Evolutionary conservation across 2,113 vertebrate species (phyloP).

Genomic region (Passer montanus): DNA sequence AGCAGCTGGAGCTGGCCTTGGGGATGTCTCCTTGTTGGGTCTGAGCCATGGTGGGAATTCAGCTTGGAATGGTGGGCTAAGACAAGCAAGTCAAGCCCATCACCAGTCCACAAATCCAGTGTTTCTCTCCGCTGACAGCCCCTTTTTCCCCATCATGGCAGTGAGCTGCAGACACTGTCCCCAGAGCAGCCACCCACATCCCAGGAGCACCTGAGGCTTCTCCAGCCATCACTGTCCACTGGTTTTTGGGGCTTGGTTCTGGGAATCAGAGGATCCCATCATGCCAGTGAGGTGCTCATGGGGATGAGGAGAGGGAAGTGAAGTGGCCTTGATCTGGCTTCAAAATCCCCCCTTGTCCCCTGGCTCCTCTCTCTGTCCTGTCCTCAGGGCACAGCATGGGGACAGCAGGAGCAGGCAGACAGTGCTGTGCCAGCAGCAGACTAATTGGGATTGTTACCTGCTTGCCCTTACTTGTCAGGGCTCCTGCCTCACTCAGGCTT

Average conservation of each 20-base stretch:
- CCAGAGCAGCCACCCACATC: neutral
- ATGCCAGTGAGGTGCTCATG: fast-evolving
- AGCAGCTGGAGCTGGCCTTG: neutral
- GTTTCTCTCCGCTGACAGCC: neutral
- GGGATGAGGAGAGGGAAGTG: neutral
- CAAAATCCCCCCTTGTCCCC: neutral
- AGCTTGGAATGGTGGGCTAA: neutral
- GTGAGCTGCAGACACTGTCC: neutral
- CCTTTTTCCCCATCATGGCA: neutral
- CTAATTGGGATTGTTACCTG: conserved; percentile 38
- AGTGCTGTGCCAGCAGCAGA: neutral
- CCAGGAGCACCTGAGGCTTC: neutral
- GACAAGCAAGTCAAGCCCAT: neutral
- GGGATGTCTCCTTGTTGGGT: neutral
- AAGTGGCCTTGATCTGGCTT: neutral
- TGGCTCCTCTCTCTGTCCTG: neutral
- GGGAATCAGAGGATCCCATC: neutral
- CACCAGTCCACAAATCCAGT: neutral
- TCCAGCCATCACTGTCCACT: neutral
- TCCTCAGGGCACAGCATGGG: neutral
- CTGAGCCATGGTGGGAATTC: neutral
- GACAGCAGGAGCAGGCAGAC: neutral
- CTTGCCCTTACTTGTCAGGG: conserved; percentile 29
- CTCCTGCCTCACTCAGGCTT: neutral
- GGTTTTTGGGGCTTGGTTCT: neutral